Conservation (phyloP, 2,797 vertebrate species). For the Poeciliopsis turneri region DNA sequence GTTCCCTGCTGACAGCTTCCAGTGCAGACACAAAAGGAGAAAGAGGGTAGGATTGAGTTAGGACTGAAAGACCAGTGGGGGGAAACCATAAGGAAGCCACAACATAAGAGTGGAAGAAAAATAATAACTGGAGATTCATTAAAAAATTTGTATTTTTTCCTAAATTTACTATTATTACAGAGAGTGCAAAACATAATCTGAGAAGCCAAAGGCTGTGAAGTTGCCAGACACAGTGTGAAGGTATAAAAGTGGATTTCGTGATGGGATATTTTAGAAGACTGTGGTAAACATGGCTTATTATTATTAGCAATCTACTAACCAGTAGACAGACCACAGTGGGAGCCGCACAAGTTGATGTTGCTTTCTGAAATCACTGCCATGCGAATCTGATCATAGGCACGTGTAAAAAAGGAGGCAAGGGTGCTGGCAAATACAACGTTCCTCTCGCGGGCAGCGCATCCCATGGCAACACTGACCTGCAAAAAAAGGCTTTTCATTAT, state of each 20-base stretch:
- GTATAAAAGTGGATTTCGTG: constrained; percentile 3
- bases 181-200: neutral
- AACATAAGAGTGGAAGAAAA: constrained; percentile 65
- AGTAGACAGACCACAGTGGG: constrained; percentile 94
- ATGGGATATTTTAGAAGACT: constrained; percentile 23
- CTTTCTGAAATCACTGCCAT: constrained; percentile 97
- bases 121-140: constrained; percentile 28
- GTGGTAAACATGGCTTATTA: neutral
- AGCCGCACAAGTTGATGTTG: constrained; percentile 95
- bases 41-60: constrained; percentile 80
- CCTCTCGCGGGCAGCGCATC: constrained; percentile 89
- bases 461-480: constrained; percentile 92
- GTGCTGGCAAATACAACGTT: constrained; percentile 92
- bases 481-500: constrained; percentile 19
- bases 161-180: constrained; percentile 18
- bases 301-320: constrained; percentile 78
- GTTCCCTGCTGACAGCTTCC: constrained; percentile 84
- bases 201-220: constrained; percentile 18
- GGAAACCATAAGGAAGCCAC: constrained; percentile 66
- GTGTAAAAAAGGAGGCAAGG: constrained; percentile 91
- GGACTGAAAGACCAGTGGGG: constrained; percentile 67
- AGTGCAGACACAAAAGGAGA: constrained; percentile 82
- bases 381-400: constrained; percentile 94
- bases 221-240: constrained; percentile 39
- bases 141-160: constrained; percentile 20